phyloP scores from a whole-genome alignment of 2,888 invertebrate genomes.

The Plebejus argus region DNA sequence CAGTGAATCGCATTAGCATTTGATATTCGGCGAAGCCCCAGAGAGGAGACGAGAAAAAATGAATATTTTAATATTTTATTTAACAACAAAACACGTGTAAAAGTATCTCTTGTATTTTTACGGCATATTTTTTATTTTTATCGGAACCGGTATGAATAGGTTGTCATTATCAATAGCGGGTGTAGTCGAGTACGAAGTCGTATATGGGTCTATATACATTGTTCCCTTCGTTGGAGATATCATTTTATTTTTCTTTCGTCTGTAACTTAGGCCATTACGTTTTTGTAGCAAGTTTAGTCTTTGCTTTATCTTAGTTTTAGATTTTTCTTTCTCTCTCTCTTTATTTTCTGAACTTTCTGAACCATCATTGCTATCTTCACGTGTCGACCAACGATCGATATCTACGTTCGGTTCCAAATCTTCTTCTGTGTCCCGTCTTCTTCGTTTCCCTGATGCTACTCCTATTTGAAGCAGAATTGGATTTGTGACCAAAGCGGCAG shows the following conservation, averaged over 20 bases:
- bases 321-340: not conserved
- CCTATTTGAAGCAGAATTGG: conserved; percentile 90
- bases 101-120: conserved; percentile 4
- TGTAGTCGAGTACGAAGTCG: conserved; percentile 38
- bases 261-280: not conserved
- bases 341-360: conserved; percentile 20
- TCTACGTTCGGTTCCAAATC: conserved; percentile 43
- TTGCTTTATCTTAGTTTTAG: conserved; percentile 1
- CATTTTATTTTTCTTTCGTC: not conserved
- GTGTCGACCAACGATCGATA: conserved; percentile 26
- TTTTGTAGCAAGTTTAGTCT: conserved; percentile 7
- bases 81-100: not conserved
- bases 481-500: conserved; percentile 88
- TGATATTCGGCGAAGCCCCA: not conserved
- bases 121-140: conserved; percentile 50
- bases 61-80: conserved; percentile 20
- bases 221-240: not conserved
- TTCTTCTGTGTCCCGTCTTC: conserved; percentile 72
- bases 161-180: conserved; percentile 48
- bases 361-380: conserved; percentile 8
- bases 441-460: conserved; percentile 83
- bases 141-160: conserved; percentile 58
- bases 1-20: not conserved
- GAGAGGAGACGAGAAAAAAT: not conserved
- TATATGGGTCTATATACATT: conserved; percentile 2